Evolutionary conservation across 2,888 invertebrate species (phyloP).

Genomic region (Diarsia brunnea): DNA sequence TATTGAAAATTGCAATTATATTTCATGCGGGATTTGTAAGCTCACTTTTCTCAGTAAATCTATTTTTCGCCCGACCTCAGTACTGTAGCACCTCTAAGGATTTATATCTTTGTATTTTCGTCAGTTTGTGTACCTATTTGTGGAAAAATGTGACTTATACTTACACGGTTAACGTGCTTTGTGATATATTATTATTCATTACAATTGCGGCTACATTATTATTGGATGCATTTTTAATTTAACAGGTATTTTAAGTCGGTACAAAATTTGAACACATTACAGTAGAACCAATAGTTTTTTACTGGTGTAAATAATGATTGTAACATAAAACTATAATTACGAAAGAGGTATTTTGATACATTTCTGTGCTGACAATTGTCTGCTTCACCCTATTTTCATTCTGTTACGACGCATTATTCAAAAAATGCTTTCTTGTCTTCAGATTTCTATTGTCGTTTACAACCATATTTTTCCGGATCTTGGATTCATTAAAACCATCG

Average conservation of each 20-base stretch:
- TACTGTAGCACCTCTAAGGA: neutral
- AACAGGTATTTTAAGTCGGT: slow-evolving; percentile 8
- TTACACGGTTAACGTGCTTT: slow-evolving; percentile 49
- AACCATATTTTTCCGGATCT: neutral
- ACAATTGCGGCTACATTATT: slow-evolving; percentile 11
- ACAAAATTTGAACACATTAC: slow-evolving; percentile 29
- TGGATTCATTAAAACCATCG: neutral
- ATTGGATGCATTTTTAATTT: slow-evolving; percentile 4
- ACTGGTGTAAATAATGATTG: slow-evolving; percentile 3
- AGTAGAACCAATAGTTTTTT: neutral
- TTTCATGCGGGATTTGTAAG: neutral
- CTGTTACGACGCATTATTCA: neutral
- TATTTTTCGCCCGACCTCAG: neutral
- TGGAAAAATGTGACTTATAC: slow-evolving; percentile 61
- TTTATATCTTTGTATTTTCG: slow-evolving; percentile 19
- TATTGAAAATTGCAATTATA: neutral
- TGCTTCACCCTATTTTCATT: neutral
- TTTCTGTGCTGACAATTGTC: slow-evolving; percentile 1
- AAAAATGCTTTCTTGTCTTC: neutral
- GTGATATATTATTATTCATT: slow-evolving; percentile 27
- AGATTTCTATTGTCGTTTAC: neutral
- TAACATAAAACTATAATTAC: slow-evolving; percentile 17
- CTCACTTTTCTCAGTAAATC: neutral
- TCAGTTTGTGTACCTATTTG: slow-evolving; percentile 57
- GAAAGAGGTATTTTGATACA: slow-evolving; percentile 40